Base-by-base conservation (phyloP, 1,140 invertebrate species). In the Hycleus cichorii region DNA sequence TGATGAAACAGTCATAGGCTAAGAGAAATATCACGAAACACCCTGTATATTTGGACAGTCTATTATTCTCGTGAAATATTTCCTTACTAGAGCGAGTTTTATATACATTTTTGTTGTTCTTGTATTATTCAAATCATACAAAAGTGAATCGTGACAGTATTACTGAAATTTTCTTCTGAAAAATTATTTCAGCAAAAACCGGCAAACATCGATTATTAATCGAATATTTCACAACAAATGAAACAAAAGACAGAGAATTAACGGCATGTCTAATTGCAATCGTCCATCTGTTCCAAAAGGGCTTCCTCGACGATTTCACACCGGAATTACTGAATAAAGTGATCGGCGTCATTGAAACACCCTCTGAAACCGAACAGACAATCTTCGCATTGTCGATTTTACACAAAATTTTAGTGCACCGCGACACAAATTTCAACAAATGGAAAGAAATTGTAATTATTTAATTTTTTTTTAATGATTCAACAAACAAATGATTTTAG, bases 371-470 rank as follows among this genome's bases (percentile, higher is more conserved):
- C 11, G 65, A 69, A 47, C 49, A 60, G 39, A 11, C 66, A 3
- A 58, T 64, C 42, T 67, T 65, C 39, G 56, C 60, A 3, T 43
- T 71, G 8, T 63, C 63, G 1, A 50, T 70, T 9, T 53, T 70
- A 47, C 67, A 68, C 9, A 69, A 71, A 57, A 68, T 71, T 26
- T 53, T 71, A 4, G 47, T 64, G 9, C 53, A 52, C 24, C 54
- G 57, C 43, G 53, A 64, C 54, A 42, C 39, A 8, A 53, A 12
- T 9, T 67, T 69, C 44, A 38, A 54, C n/a, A 12, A 24, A 45
- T 67, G 65, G 62, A 65, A 68, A 45, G 59, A 64, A 55, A 59
- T 57, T 43, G 61, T 63, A 18, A 47, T 58, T 58, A 44, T 7
- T 39, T 39, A 39, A 5, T 7, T 1, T 7, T 39, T 39, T 39